Base-by-base conservation (phyloP, 1,140 invertebrate species). In the Drosophila nasuta region DNA sequence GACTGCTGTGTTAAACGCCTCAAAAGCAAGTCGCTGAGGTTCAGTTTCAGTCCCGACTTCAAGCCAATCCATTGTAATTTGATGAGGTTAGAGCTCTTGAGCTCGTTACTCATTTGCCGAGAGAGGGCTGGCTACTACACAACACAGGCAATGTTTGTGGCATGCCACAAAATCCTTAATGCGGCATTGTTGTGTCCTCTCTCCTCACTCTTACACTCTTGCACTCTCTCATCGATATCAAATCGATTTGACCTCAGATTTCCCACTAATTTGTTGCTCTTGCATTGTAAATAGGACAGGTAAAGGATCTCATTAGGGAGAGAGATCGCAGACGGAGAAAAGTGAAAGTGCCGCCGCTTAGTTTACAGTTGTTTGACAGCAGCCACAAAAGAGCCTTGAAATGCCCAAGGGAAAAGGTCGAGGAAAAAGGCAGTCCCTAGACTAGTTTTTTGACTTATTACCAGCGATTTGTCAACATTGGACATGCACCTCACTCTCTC, bases 401-500 rank as follows among this genome's bases (percentile, higher is more conserved):
- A 46, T 1, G 46, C 6, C 3, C 20, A 52, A 38, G 13, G n/a
- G 7, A 43, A 43, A 41, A 30, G 20, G 20, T 17, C 8, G 13
- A 41, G 7, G 8, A 52, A 52, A 13, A 30, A 10, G 5, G 28
- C 25, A 30, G 38, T 6, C 49, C n/a, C 10, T 45, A 46, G 46
- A 68, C 76, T 67, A 51, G 65, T 38, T 68, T 83, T 82, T 86
- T 80, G 81, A 89, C 81, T 89, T 89, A 89, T 89, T 89, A 63
- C 78, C 25, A 60, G 75, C 81, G 81, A 89, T 89, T 89, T 89
- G 85, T 89, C 85, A 79, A 75, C 78, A 89, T 89, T 77, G 85
- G 85, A 81, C 85, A 89, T 89, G 86, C 75, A 28, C 41, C 3
- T 13, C 3, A 13, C 20, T 20, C 17, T 20, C 17, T 20, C 20